Evolutionary conservation across 2,797 vertebrate genomes (phyloP), one percentile per base, ranked within the genome.

Genomic region (Micromesistius poutassou): DNA sequence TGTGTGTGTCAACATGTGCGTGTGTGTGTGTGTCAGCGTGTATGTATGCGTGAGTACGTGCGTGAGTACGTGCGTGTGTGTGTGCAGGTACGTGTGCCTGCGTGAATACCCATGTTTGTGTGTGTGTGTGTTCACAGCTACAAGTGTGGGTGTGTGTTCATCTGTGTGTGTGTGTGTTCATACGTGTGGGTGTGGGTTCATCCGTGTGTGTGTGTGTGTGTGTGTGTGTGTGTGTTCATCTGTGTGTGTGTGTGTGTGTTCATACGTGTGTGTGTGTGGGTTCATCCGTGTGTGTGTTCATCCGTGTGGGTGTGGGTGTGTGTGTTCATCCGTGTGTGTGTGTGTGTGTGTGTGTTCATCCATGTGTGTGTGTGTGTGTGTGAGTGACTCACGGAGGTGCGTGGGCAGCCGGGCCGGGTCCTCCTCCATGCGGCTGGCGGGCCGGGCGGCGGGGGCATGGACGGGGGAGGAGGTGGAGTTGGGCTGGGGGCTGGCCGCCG

Each of bases 341-440:
- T 10, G 38, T 40, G 38, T 13, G 40, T 16, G 40, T 1, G 40
- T 16, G 36, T 1, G 36, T 12, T 1, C 9, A 8, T 38, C 7
- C 7, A 8, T 38, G 36, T 3, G 7, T 62, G 16, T 14, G 50
- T 62, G 62, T 10, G 19, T 28, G 5, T 22, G 62, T 22, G 62
- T 72, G 46, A 78, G 50, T 68, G 72, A 97, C 97, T 98, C 95
- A 99, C 97, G 97, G 94, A 98, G 95, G 94, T 98, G 97, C 80
- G 95, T 95, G 0, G 97, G 97, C 93, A 96, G 95, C 93, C 95
- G 94, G 93, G 95, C 93, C 38, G 93, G 83, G 87, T 98, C 96
- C 81, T 98, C 97, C 92, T 98, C 97, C 95, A 97, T 97, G 94
- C 95, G 96, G 94, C 95, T 94, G 0, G 94, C 91, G 85, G 90